Conservation (phyloP, 2,888 invertebrate species). For the Tipula lateralis region DNA sequence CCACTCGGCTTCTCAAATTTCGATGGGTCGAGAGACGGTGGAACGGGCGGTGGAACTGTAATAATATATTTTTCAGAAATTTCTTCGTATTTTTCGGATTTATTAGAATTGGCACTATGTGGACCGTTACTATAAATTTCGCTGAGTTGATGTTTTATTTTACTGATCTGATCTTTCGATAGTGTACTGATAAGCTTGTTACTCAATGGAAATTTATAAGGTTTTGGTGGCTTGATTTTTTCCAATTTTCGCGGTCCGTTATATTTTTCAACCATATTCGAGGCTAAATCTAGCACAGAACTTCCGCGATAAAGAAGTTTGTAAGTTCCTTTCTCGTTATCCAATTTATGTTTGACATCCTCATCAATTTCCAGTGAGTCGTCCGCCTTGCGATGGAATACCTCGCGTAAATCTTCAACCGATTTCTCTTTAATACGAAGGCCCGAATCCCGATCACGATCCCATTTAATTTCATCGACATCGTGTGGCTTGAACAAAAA, state of each 20-base stretch:
- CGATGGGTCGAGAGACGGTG: background rate
- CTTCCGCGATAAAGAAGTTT: slow-evolving; percentile 80
- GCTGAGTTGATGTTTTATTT: slow-evolving; percentile 71
- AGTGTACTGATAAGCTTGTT: slow-evolving; percentile 77
- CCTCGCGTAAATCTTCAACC: slow-evolving; percentile 76
- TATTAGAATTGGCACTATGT: slow-evolving; percentile 31
- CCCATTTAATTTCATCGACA: slow-evolving; percentile 71
- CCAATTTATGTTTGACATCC: slow-evolving; percentile 47
- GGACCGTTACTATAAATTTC: slow-evolving; percentile 67
- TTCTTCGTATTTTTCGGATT: slow-evolving; percentile 45
- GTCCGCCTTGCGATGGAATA: slow-evolving; percentile 62
- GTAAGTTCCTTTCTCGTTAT: slow-evolving; percentile 61
- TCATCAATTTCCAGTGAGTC: slow-evolving; percentile 52
- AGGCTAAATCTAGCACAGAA: slow-evolving; percentile 75
- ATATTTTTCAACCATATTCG: slow-evolving; percentile 60
- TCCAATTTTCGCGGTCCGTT: slow-evolving; percentile 46
- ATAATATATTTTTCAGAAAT: slow-evolving; percentile 55
- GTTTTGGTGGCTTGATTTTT: slow-evolving; percentile 39
- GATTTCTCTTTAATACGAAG: slow-evolving; percentile 79
- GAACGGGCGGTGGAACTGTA: slow-evolving; percentile 49
- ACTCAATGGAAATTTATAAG: slow-evolving; percentile 60
- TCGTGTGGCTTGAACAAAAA: slow-evolving; percentile 76
- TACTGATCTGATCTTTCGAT: slow-evolving; percentile 76
- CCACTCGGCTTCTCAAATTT: background rate
- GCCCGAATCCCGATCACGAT: slow-evolving; percentile 66